Percentiles rank a stretch among this genome's conserved stretches.
Evolutionary conservation across 2,888 invertebrate genomes (phyloP).

Genomic region (Limulus polyphemus): DNA sequence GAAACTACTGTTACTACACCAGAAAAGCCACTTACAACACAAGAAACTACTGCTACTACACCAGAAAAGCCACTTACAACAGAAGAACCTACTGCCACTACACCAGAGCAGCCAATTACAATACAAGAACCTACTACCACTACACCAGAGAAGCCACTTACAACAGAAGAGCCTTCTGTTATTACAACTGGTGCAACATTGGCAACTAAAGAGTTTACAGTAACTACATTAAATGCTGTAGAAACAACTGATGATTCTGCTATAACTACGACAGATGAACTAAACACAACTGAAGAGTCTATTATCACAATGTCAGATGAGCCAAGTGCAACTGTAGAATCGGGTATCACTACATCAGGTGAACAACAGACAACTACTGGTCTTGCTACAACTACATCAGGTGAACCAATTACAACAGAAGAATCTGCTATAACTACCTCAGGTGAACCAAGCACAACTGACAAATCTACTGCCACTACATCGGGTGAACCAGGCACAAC

Average conservation of each 20-base stretch:
- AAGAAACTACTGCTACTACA: too few relatives aligned
- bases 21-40: too few relatives aligned
- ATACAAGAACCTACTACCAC: too few relatives aligned
- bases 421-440: background rate
- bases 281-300: constrained; percentile 6
- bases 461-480: background rate
- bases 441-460: background rate
- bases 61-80: too few relatives aligned
- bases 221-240: too few relatives aligned
- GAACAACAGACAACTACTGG: background rate
- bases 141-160: too few relatives aligned
- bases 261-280: constrained; percentile 4
- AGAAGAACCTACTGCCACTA: too few relatives aligned
- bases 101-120: too few relatives aligned
- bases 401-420: background rate
- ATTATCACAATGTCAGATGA: constrained; percentile 6
- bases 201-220: constrained; percentile 1
- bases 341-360: background rate
- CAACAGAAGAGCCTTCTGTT: too few relatives aligned
- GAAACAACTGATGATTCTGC: too few relatives aligned
- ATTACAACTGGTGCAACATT: background rate
- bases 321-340: background rate
- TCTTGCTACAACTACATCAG: background rate
- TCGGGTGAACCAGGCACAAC: background rate
- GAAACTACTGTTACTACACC: too few relatives aligned